Evolutionary conservation across 2,888 invertebrate genomes (phyloP).

Genomic region (Tachina grossa): DNA sequence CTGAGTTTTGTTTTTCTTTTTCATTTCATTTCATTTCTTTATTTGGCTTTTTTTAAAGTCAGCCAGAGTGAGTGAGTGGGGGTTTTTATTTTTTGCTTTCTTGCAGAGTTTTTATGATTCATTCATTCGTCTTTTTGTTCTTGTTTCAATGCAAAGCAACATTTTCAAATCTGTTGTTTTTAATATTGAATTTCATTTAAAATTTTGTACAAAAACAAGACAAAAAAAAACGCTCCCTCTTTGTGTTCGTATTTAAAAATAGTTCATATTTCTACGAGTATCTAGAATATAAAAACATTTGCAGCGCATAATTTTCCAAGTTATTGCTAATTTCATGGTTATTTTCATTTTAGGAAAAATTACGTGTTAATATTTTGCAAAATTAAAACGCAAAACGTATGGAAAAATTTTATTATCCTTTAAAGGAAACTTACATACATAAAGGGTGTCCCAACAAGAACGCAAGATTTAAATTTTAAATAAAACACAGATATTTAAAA

Average conservation of each 20-base stretch:
- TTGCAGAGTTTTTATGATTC: conserved; percentile 51
- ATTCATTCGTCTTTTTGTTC: conserved; percentile 1
- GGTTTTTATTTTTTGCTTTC: conserved; percentile 26
- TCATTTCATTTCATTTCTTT: conserved; percentile 41
- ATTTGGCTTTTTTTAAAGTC: conserved; percentile 9
- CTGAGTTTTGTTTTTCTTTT: conserved; percentile 27
- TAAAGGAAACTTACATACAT: not conserved
- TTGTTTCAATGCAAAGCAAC: conserved; percentile 36
- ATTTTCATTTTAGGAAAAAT: conserved; percentile 4
- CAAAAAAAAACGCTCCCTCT: conserved; percentile 26
- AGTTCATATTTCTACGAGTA: not conserved
- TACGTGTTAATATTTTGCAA: conserved; percentile 28
- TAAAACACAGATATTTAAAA: too few relatives aligned
- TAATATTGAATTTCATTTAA: conserved; percentile 28
- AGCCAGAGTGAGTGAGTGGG: conserved; percentile 17
- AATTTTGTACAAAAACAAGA: not conserved
- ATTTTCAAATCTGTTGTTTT: conserved; percentile 48
- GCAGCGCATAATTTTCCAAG: conserved; percentile 7
- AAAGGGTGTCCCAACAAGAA: too few relatives aligned
- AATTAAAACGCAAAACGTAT: not conserved
- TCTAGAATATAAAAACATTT: conserved; percentile 9
- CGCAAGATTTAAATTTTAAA: too few relatives aligned
- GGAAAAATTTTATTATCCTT: conserved; percentile 25
- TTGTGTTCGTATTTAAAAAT: not conserved
- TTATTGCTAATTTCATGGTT: conserved; percentile 26